Evolutionary conservation across 1,140 invertebrate genomes (phyloP).

Genomic region (Oryzaephilus surinamensis): DNA sequence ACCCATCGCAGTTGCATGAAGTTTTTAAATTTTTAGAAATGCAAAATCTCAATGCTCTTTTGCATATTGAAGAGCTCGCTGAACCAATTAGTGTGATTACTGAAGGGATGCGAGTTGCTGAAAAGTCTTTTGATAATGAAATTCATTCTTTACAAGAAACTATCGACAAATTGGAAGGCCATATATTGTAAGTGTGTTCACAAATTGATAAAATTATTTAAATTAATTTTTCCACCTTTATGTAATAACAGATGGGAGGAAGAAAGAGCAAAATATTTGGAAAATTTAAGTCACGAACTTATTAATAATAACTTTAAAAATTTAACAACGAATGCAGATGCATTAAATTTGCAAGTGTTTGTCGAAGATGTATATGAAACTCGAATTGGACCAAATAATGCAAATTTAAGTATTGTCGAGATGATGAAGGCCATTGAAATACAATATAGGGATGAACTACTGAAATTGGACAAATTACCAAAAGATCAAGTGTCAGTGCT

Average conservation of each 20-base stretch:
- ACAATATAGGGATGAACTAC: constrained; percentile 38
- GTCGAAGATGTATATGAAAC: constrained; percentile 55
- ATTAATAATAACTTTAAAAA: constrained; percentile 38
- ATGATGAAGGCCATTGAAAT: constrained; percentile 53
- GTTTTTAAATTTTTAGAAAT: constrained; percentile 48
- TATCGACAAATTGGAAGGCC: constrained; percentile 37
- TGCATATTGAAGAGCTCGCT: constrained; percentile 50
- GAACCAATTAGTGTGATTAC: constrained; percentile 42
- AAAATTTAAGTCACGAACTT: constrained; percentile 37
- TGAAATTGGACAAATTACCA: constrained; percentile 46
- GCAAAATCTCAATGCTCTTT: constrained; percentile 53
- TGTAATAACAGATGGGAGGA: constrained; percentile 34
- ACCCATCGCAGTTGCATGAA: constrained; percentile 43
- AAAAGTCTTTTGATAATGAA: constrained; percentile 34
- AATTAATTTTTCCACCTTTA: background rate
- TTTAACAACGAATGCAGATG: constrained; percentile 44
- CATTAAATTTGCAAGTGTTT: constrained; percentile 47
- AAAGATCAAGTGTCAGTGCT: constrained; percentile 45
- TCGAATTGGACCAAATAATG: constrained; percentile 45
- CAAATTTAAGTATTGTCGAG: constrained; percentile 39
- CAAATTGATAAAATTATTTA: background rate
- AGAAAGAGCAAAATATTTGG: constrained; percentile 34
- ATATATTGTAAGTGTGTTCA: constrained; percentile 29
- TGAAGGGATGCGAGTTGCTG: constrained; percentile 35
- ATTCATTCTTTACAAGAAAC: constrained; percentile 34